These are phyloP conservation scores for Corythornis madagascariensis DNA, from an alignment of 2,113 vertebrate genomes.

Conservation along the genomic window DNA sequence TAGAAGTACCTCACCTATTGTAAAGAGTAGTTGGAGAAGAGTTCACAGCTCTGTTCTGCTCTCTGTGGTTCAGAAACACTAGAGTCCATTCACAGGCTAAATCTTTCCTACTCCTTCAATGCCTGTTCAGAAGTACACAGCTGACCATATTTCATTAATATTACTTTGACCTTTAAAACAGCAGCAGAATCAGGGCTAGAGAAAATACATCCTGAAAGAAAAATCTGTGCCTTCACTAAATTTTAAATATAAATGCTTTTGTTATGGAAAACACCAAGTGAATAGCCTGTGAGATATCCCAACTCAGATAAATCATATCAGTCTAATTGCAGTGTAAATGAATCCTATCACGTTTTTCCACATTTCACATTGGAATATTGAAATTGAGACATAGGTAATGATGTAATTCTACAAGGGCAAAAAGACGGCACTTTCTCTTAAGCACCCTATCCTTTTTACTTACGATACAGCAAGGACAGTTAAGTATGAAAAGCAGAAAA, in stretches of 20 bases:
- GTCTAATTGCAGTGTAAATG: not conserved
- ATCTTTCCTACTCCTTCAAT: not conserved
- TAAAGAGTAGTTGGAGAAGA: fast-evolving
- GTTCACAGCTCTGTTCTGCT: not conserved
- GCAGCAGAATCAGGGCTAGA: not conserved
- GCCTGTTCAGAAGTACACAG: not conserved
- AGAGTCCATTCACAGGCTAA: not conserved
- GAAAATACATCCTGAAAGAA: not conserved
- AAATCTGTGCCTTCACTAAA: not conserved
- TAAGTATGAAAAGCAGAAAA: not conserved
- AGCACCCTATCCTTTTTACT: not conserved
- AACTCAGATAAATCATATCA: not conserved
- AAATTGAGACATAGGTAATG: not conserved
- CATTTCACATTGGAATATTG: not conserved
- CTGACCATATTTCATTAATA: not conserved
- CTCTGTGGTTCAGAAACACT: not conserved
- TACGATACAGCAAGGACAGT: not conserved
- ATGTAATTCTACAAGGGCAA: not conserved
- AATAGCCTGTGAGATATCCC: not conserved
- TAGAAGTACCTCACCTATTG: not conserved
- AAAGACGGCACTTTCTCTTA: not conserved
- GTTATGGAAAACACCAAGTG: not conserved
- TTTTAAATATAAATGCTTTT: not conserved
- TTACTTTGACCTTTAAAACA: not conserved
- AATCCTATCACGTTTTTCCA: not conserved